Evolutionary conservation across 1,140 invertebrate genomes (phyloP), one percentile per base, ranked within the genome.

Genomic region (Leptonema lineaticorne): DNA sequence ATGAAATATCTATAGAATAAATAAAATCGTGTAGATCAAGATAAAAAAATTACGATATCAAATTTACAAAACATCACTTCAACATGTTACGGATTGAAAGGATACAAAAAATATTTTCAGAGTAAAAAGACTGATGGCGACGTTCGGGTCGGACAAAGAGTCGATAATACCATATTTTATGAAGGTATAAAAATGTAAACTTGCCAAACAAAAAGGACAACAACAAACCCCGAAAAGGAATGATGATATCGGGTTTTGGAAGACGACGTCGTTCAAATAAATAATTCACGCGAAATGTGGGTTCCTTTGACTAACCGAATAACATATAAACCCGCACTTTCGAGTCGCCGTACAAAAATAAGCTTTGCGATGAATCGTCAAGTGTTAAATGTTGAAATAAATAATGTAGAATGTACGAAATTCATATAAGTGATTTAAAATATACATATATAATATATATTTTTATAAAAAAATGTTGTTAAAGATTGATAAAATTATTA

Each of bases 261-360:
- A 22, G 68, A 57, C 41, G 68, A 22, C 53, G 63, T 3, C 60
- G 50, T 45, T 26, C 30, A 58, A 64, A 71, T 71, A 71, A 71
- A 71, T 71, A 71, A 71, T 71, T 67, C 69, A 71, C 68, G 68
- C 62, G 68, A 67, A 67, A 67, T 63, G 57, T 33, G 16, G 37
- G 37, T n/a, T n/a, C 37, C 50, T 20, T 24, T 24, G 50, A 53
- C 22, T 53, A 7, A 53, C 18, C 18, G 11, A n/a, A n/a, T n/a
- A n/a, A n/a, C n/a, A n/a, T n/a, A n/a, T n/a, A n/a, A n/a, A n/a
- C n/a, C n/a, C n/a, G n/a, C n/a, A n/a, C n/a, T n/a, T n/a, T n/a
- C n/a, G n/a, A n/a, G n/a, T n/a, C n/a, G n/a, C n/a, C n/a, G n/a
- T n/a, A n/a, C n/a, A n/a, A 41, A 41, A 41, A 41, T 4, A 16